phyloP scores from a whole-genome alignment of 2,888 invertebrate genomes.

The Terebella lapidaria region DNA sequence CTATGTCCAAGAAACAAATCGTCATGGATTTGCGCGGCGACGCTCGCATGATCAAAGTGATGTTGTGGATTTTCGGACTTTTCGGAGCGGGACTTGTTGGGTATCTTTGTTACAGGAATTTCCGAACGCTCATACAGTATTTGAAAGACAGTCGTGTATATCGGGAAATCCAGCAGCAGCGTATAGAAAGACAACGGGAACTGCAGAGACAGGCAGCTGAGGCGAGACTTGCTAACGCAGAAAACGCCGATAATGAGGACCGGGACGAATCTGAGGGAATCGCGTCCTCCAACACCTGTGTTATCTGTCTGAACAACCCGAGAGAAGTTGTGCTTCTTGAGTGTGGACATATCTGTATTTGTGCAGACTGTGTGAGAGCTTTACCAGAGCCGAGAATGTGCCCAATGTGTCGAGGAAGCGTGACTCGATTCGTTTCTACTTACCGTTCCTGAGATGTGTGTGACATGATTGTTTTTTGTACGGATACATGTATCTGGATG shows the following conservation, averaged over 20 bases:
- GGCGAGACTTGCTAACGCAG: neutral
- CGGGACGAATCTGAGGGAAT: no score
- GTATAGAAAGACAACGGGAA: neutral
- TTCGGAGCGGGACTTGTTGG: conserved; percentile 59
- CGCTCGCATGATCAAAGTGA: conserved; percentile 58
- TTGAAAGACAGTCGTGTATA: neutral
- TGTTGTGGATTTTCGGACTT: conserved; percentile 59
- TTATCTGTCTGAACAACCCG: conserved; percentile 79
- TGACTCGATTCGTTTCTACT: conserved; percentile 69
- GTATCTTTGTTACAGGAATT: conserved; percentile 58
- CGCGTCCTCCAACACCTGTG: conserved; percentile 62
- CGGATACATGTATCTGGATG: neutral
- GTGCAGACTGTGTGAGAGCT: conserved; percentile 76
- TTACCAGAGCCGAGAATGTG: conserved; percentile 63
- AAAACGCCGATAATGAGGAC: neutral
- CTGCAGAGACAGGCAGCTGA: neutral
- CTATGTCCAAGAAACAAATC: conserved; percentile 70
- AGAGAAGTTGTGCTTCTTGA: conserved; percentile 82
- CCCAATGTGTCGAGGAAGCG: conserved; percentile 73
- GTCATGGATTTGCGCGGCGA: conserved; percentile 69
- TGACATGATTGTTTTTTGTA: no score
- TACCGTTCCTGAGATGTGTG: conserved; percentile 67
- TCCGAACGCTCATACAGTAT: conserved; percentile 18
- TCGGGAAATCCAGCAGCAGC: neutral
- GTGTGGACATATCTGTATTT: conserved; percentile 85